Evolutionary conservation across 2,888 invertebrate genomes (phyloP).

Genomic region (Lacanobia wlatinum): DNA sequence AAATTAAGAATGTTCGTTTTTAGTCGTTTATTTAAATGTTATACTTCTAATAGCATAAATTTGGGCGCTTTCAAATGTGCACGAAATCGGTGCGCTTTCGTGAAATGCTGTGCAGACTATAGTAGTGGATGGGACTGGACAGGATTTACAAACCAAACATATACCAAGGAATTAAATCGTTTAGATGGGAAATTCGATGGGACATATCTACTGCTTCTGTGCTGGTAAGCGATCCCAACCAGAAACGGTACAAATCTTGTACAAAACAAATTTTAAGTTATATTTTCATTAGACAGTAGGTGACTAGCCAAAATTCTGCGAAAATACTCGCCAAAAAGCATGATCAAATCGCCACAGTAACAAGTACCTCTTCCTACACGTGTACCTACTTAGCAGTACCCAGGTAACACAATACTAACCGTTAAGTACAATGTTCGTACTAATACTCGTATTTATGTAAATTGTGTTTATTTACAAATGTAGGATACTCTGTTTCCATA

Average conservation of each 20-base stretch:
- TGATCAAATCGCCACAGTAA: background rate
- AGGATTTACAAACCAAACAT: too few relatives aligned
- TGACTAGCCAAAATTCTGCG: background rate
- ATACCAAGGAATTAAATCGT: too few relatives aligned
- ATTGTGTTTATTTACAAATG: conserved; percentile 15
- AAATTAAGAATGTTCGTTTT: background rate
- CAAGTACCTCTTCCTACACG: background rate
- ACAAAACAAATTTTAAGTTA: background rate
- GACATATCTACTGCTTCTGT: too few relatives aligned
- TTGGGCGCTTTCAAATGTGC: too few relatives aligned
- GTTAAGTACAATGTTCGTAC: conserved; percentile 9
- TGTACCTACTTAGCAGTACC: background rate
- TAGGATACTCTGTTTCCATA: background rate
- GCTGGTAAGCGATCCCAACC: too few relatives aligned
- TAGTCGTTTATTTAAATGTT: too few relatives aligned
- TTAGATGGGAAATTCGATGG: too few relatives aligned
- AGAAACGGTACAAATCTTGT: too few relatives aligned
- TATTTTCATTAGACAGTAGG: background rate
- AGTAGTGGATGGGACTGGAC: too few relatives aligned
- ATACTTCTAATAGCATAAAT: too few relatives aligned
- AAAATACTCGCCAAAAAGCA: background rate
- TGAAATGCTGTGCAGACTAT: too few relatives aligned
- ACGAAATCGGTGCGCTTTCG: too few relatives aligned
- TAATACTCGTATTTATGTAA: conserved; percentile 1
- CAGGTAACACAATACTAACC: conserved; percentile 26